Percentiles rank a stretch among this genome's conserved stretches.
phyloP scores from a whole-genome alignment of 2,797 vertebrate genomes.

The Gymnocypris eckloni region DNA sequence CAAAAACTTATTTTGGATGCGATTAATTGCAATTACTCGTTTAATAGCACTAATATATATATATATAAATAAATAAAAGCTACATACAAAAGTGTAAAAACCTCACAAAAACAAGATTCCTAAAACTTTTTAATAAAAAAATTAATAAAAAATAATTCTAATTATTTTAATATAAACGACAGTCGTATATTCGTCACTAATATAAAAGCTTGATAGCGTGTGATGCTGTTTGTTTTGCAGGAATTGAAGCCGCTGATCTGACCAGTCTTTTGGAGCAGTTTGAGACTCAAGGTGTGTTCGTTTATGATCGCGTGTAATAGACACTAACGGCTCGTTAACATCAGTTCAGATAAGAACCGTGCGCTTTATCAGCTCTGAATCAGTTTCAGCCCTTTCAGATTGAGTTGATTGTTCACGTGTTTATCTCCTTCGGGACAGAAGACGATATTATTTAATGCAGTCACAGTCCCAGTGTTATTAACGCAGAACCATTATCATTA shows the following conservation, averaged over 20 bases:
- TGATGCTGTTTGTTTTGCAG: conserved; percentile 67
- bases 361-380: background rate
- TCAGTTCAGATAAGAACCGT: background rate
- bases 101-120: too few relatives aligned
- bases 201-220: background rate
- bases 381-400: background rate
- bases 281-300: conserved; percentile 87
- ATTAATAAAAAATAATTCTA: too few relatives aligned
- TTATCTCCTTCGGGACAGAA: background rate
- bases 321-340: background rate
- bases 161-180: too few relatives aligned
- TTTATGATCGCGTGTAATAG: background rate
- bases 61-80: too few relatives aligned
- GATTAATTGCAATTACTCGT: too few relatives aligned
- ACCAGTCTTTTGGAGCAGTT: conserved; percentile 96
- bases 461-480: conserved; percentile 13
- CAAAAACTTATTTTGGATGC: too few relatives aligned
- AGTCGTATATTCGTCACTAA: background rate
- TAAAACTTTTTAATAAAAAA: background rate
- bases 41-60: too few relatives aligned
- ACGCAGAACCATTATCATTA: conserved; percentile 24
- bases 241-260: conserved; percentile 91
- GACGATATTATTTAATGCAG: background rate
- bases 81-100: background rate
- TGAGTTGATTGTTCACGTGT: background rate